Conservation (phyloP, 2,113 vertebrate genomes). For the Perca schrenkii region DNA sequence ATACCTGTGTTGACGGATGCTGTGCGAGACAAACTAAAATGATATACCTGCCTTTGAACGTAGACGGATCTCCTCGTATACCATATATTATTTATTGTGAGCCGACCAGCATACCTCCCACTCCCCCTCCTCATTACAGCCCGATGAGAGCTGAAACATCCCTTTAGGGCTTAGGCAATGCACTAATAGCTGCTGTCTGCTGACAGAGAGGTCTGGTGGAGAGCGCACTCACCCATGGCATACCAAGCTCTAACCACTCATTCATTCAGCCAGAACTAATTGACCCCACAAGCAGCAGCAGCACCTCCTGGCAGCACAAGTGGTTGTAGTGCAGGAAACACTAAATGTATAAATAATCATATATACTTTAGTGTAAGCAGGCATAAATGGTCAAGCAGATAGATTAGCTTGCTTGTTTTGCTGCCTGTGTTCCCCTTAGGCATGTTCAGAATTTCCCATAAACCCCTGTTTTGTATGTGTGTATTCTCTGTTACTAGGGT, state of each 20-base stretch:
- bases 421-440: not conserved
- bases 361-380: conserved; percentile 15
- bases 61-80: conserved; percentile 9
- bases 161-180: conserved; percentile 46
- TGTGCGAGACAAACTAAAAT: not conserved
- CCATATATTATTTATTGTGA: conserved; percentile 61
- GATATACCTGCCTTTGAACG: conserved; percentile 21
- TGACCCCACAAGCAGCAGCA: conserved; percentile 36
- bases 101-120: conserved; percentile 8
- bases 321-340: conserved; percentile 15
- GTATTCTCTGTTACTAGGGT: not conserved
- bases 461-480: not conserved
- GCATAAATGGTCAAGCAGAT: not conserved
- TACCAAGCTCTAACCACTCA: conserved; percentile 35
- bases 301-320: conserved; percentile 36
- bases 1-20: not conserved
- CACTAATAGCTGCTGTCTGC: conserved; percentile 63
- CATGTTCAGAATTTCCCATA: not conserved
- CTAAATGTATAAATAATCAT: conserved; percentile 51
- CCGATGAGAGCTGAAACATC: conserved; percentile 62
- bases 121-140: conserved; percentile 58
- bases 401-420: conserved; percentile 10
- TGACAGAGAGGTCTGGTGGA: conserved; percentile 46
- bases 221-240: conserved; percentile 44
- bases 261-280: conserved; percentile 60